Evolutionary conservation across 2,888 invertebrate species (phyloP).

Genomic region (Pammene aurita): DNA sequence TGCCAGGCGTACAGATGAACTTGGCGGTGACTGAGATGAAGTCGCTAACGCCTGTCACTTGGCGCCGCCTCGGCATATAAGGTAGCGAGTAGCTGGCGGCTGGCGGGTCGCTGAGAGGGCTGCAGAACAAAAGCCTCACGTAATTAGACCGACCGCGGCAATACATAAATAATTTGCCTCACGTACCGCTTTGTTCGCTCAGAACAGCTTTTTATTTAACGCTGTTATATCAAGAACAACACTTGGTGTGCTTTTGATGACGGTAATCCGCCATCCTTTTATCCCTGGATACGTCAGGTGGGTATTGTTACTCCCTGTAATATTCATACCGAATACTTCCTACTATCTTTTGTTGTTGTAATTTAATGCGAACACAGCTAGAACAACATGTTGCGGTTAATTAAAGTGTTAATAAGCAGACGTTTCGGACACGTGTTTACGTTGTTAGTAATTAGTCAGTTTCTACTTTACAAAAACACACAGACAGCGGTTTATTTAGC

Average conservation of each 20-base stretch:
- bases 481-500: slow-evolving; percentile 1
- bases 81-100: slow-evolving; percentile 58
- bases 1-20: no score
- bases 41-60: slow-evolving; percentile 1
- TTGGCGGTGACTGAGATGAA: no score
- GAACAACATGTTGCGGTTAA: slow-evolving; percentile 22
- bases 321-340: slow-evolving; percentile 33
- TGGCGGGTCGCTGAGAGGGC: slow-evolving; percentile 57
- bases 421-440: slow-evolving; percentile 12
- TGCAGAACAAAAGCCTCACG: slow-evolving; percentile 78
- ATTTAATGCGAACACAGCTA: slow-evolving; percentile 18
- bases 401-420: slow-evolving; percentile 21
- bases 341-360: slow-evolving; percentile 45
- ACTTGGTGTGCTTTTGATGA: slow-evolving; percentile 73
- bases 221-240: slow-evolving; percentile 77
- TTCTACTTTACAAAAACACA: not conserved
- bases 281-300: slow-evolving; percentile 50
- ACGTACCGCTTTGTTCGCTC: slow-evolving; percentile 78
- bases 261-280: slow-evolving; percentile 68
- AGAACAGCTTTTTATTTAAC: slow-evolving; percentile 79
- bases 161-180: slow-evolving; percentile 83
- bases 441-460: not conserved
- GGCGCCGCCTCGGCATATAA: slow-evolving; percentile 47
- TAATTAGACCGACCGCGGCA: slow-evolving; percentile 81
- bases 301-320: slow-evolving; percentile 34